These are phyloP conservation scores for Aelia acuminata DNA, from an alignment of 2,888 invertebrate genomes.

Conservation along the genomic window DNA sequence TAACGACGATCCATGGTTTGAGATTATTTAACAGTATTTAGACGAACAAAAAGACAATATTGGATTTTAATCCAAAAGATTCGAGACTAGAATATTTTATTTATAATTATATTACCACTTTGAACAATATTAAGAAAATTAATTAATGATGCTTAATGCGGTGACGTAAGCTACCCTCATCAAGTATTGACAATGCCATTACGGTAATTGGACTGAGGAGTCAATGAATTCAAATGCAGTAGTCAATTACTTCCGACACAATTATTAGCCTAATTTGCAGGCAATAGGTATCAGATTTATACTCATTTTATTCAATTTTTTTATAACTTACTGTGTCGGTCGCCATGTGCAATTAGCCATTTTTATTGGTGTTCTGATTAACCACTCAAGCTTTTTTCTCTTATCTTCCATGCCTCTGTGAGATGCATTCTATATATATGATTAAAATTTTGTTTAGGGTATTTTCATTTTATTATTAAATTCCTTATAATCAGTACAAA, in stretches of 20 bases:
- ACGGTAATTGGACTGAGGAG: conserved; percentile 33
- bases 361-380: too few species aligned
- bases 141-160: conserved; percentile 9
- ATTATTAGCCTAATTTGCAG: neutral
- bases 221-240: conserved; percentile 22
- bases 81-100: neutral
- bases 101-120: neutral
- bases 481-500: too few species aligned
- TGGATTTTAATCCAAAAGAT: neutral
- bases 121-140: neutral
- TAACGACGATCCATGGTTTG: too few species aligned
- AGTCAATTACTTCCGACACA: conserved; percentile 29
- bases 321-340: too few species aligned
- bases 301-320: too few species aligned
- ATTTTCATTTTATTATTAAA: too few species aligned
- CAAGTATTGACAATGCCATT: conserved; percentile 33
- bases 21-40: too few species aligned
- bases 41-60: neutral
- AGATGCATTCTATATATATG: too few species aligned
- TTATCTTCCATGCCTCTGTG: too few species aligned
- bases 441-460: too few species aligned
- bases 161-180: neutral
- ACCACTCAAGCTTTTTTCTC: too few species aligned
- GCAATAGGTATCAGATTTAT: neutral
- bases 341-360: too few species aligned